Evolutionary conservation across 2,888 invertebrate genomes (phyloP), one percentile per base, ranked within the genome.

Genomic region (Nymphalis polychloros): DNA sequence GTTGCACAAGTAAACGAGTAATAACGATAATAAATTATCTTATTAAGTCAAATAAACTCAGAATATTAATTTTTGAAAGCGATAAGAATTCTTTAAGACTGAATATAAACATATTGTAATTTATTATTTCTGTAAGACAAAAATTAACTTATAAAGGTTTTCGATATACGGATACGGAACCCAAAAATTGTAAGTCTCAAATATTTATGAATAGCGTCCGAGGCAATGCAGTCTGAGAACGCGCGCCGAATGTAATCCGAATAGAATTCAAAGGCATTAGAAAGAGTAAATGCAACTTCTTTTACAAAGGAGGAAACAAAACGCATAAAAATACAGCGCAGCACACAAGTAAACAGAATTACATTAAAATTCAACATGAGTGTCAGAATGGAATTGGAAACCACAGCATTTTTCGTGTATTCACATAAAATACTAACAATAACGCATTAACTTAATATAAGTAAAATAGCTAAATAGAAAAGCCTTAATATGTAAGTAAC

Each of bases 251-350:
- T 64, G 63, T 66, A 66, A 66, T 66, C 53, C 50, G 57, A 50
- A 62, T 67, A 67, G 62, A 67, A 62, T 66, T 62, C 62, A 62
- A 57, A 67, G 62, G 62, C 61, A 67, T 62, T 55, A 67, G 67
- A 67, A 67, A 62, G 67, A 62, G 52, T 62, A 67, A 64, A 68
- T 57, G 64, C 64, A 64, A 68, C 68, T 68, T 68, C 60, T 20
- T 64, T 41, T 59, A 68, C 60, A 68, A 64, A 68, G 68, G 47
- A 59, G 63, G 50, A 47, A 68, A 63, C 59, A 60, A 59, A 68
- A 68, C 59, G 48, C 59, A 60, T 59, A 68, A 68, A 64, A 59
- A 53, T 55, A 53, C 50, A 62, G 57, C 57, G 62, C 63, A 63
- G 57, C 64, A 68, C 60, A 55, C 55, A 55, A 63, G 53, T 48